These are phyloP conservation scores for Trachelus stipa DNA, from an alignment of 2,888 invertebrate genomes.

Conservation along the genomic window DNA sequence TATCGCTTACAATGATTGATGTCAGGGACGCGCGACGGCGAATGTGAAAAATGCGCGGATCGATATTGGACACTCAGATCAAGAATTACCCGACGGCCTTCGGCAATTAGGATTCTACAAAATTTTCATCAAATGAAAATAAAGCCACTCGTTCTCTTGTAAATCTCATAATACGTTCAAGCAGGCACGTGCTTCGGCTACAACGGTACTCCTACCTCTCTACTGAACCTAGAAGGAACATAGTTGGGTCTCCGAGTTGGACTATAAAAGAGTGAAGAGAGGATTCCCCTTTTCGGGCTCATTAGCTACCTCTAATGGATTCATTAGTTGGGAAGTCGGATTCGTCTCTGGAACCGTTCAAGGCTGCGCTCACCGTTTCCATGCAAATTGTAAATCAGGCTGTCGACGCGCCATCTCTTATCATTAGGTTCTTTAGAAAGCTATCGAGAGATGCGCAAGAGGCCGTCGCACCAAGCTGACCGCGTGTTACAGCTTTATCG, in stretches of 20 bases:
- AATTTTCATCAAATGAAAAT: background rate
- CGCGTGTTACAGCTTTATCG: too few species aligned
- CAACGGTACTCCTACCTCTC: background rate
- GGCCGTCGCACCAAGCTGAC: too few species aligned
- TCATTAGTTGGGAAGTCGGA: background rate
- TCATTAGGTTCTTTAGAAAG: background rate
- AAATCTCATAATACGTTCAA: background rate
- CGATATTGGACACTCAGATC: too few species aligned
- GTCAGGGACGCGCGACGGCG: too few species aligned
- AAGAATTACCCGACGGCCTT: background rate
- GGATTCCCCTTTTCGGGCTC: background rate
- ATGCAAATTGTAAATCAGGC: background rate
- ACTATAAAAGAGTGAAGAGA: background rate
- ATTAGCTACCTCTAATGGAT: background rate
- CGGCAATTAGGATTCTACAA: background rate
- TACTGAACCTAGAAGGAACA: background rate
- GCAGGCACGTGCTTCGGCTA: background rate
- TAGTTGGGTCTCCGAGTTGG: too few species aligned
- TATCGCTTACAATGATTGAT: too few species aligned
- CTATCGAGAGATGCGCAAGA: background rate
- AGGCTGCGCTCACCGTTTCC: background rate
- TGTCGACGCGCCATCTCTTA: background rate
- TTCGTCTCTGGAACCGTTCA: background rate
- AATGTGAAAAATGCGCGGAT: too few species aligned
- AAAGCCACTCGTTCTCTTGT: background rate